Evolutionary conservation across 2,888 invertebrate genomes (phyloP), one percentile per base, ranked within the genome.

Genomic region (Conchocele bisecta): DNA sequence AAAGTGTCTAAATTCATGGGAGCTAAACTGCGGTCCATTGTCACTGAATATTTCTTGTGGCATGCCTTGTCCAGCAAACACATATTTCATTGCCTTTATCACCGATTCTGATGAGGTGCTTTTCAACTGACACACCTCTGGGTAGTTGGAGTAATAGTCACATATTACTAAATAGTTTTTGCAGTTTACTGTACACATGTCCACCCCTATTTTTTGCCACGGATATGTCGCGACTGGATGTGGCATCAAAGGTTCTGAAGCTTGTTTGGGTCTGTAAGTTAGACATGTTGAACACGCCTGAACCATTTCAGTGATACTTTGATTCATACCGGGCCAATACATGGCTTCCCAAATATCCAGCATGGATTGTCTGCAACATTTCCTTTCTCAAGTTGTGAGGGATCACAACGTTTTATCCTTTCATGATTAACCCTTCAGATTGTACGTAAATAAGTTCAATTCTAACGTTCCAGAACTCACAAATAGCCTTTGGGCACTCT

Each of bases 341-440:
- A 51, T 35, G 15, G 41, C 51, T 17, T 51, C 33, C 4, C 51
- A 17, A 39, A 24, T 61, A 42, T 6, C 61, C 53, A n/a, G 44
- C 46, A 20, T 64, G 46, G 17, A 64, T 31, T 56, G 54, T 56
- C 31, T 48, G 37, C 35, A 65, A 28, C 65, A 65, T 58, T 2
- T 65, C 54, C 29, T 35, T 46, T 20, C 48, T 15, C 17, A 65
- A 17, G 13, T 13, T 46, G 28, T 37, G 37, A 11, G 65, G 65
- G 17, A 58, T 48, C 6, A 58, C 35, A n/a, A 65, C 35, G 20
- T 41, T 57, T 20, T n/a, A 26, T 58, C 65, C 65, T 28, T 65
- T 65, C 28, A 65, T 20, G 6, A 65, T 39, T 9, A 65, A 7
- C 26, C 48, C 48, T 20, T 65, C 17, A 4, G n/a, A n/a, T n/a